These are phyloP conservation scores for Acleris laterana DNA, from an alignment of 2,888 invertebrate species.

Conservation along the genomic window DNA sequence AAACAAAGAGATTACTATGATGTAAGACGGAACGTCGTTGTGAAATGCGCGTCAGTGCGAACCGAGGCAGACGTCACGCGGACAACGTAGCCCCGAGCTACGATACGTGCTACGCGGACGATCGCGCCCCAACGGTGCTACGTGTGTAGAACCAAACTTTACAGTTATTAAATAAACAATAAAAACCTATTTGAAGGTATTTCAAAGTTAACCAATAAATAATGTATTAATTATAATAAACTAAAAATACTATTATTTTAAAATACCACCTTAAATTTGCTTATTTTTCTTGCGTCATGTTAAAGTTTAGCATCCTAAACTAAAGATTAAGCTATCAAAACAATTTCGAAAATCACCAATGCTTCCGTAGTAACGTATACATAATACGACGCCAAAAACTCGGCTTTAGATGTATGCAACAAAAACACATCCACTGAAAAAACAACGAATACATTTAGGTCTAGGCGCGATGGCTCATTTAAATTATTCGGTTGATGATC, in stretches of 20 bases:
- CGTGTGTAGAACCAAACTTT: constrained; percentile 25
- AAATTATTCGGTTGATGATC: constrained; percentile 36
- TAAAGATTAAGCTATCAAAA: not conserved
- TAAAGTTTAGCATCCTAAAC: too few species aligned
- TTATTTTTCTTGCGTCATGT: too few species aligned
- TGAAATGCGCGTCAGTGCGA: constrained; percentile 20
- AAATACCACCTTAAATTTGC: too few species aligned
- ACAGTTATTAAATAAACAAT: constrained; percentile 1
- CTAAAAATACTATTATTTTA: too few species aligned
- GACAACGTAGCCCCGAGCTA: constrained; percentile 29
- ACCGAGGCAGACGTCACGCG: constrained; percentile 24
- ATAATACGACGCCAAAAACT: not conserved
- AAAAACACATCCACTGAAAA: constrained; percentile 19
- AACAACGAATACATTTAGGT: constrained; percentile 34
- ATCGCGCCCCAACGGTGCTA: constrained; percentile 28
- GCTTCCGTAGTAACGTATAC: too few species aligned
- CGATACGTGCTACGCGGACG: constrained; percentile 32
- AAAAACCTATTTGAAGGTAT: not conserved
- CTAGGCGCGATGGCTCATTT: constrained; percentile 34
- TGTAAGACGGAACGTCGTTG: constrained; percentile 27
- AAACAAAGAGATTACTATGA: constrained; percentile 36
- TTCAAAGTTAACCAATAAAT: too few species aligned
- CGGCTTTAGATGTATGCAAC: not conserved
- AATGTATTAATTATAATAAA: too few species aligned
- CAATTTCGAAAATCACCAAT: not conserved